Evolutionary conservation across 2,888 invertebrate genomes (phyloP).

Genomic region (Azorinus chamasolen): DNA sequence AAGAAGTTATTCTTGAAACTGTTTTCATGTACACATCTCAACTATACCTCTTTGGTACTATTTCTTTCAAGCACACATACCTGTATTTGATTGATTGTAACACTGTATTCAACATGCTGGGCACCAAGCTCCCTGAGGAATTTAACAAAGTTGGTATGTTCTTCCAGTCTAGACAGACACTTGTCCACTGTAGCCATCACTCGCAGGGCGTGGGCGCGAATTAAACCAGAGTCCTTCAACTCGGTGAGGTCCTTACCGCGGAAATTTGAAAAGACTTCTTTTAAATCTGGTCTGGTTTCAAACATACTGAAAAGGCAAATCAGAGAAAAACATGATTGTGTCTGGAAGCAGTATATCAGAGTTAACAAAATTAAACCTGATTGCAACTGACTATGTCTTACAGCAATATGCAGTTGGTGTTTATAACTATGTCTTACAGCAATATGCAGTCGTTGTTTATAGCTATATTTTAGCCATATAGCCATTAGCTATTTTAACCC

Average conservation of each 20-base stretch:
- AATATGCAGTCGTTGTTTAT: no score
- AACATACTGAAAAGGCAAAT: constrained; percentile 87
- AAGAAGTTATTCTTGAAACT: no score
- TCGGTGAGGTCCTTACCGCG: constrained; percentile 86
- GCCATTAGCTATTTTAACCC: no score
- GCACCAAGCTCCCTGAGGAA: constrained; percentile 86
- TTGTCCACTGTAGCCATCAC: constrained; percentile 88
- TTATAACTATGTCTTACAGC: no score
- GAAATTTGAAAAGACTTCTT: constrained; percentile 87
- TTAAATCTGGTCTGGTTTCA: constrained; percentile 88
- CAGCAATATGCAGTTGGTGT: no score
- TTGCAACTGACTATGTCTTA: no score
- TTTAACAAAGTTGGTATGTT: constrained; percentile 87
- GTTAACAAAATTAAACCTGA: no score
- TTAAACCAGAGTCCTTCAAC: constrained; percentile 87
- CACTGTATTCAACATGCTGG: constrained; percentile 87
- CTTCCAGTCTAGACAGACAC: constrained; percentile 87
- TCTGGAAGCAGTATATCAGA: no score
- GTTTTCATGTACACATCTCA: no score
- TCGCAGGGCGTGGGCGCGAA: constrained; percentile 87
- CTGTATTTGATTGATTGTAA: constrained; percentile 87
- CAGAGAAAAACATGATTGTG: no score
- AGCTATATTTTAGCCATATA: no score
- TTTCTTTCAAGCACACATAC: constrained; percentile 86
- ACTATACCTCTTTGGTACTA: no score